Conservation (phyloP, 2,888 invertebrate species). For the Seira musarum region DNA sequence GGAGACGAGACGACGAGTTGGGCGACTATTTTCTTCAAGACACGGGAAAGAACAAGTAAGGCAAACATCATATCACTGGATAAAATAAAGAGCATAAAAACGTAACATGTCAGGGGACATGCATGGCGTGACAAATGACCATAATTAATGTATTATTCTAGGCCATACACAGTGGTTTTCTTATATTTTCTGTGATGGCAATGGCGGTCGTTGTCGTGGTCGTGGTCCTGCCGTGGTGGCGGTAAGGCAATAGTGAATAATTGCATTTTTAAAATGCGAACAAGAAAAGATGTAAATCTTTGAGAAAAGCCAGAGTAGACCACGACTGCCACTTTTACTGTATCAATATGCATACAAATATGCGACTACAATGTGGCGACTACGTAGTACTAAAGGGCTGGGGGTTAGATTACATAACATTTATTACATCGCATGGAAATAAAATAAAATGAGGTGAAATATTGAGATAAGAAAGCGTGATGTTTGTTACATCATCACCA, state of each 20-base stretch:
- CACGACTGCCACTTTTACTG: no score
- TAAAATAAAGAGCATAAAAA: neutral
- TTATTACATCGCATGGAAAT: no score
- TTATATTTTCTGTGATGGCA: neutral
- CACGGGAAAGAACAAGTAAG: neutral
- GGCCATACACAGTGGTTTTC: neutral
- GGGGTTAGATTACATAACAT: no score
- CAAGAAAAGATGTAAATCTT: neutral
- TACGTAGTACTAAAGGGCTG: no score
- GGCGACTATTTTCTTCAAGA: neutral
- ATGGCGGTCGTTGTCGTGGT: neutral
- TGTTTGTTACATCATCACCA: no score
- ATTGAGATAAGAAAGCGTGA: neutral
- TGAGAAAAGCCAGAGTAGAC: no score
- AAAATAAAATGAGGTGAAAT: no score
- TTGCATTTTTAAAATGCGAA: conserved; percentile 5
- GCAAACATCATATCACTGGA: conserved; percentile 6
- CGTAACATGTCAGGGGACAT: conserved; percentile 34
- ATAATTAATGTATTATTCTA: conserved; percentile 48
- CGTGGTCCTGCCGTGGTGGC: neutral
- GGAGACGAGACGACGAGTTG: conserved; percentile 8
- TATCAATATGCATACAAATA: no score
- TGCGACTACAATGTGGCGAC: no score
- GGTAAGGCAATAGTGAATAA: neutral
- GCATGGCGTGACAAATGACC: conserved; percentile 61